Evolutionary conservation across 2,113 vertebrate species (phyloP).

Genomic region (Nyctereutes procyonoides): DNA sequence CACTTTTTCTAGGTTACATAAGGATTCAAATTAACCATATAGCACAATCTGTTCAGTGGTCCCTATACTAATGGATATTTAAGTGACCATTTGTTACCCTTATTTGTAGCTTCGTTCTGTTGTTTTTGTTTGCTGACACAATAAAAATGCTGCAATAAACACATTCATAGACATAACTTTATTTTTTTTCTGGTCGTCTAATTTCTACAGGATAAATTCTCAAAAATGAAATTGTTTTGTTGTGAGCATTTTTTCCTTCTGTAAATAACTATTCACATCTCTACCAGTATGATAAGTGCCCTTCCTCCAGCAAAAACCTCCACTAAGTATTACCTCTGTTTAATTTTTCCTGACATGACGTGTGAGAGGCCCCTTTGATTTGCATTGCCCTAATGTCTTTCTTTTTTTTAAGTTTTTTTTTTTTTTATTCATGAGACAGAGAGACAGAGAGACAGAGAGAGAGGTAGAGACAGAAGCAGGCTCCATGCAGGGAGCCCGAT

Average conservation of each 20-base stretch:
- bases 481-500: too few species aligned
- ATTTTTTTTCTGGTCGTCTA: neutral
- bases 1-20: neutral
- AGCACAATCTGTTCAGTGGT: neutral
- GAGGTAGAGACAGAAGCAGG: too few species aligned
- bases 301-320: neutral
- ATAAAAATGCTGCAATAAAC: neutral
- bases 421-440: too few species aligned
- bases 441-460: too few species aligned
- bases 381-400: neutral
- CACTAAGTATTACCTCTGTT: neutral
- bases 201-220: neutral
- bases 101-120: neutral
- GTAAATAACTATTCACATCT: conserved; percentile 20
- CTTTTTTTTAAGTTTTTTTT: too few species aligned
- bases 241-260: neutral
- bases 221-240: neutral
- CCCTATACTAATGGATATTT: neutral
- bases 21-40: neutral
- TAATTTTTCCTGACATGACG: neutral
- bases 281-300: neutral
- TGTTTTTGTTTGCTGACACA: neutral
- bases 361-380: conserved; percentile 13
- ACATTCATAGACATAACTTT: neutral
- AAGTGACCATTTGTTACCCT: neutral